Conservation (phyloP, 2,888 invertebrate genomes). For the Dysmachus trigonus region DNA sequence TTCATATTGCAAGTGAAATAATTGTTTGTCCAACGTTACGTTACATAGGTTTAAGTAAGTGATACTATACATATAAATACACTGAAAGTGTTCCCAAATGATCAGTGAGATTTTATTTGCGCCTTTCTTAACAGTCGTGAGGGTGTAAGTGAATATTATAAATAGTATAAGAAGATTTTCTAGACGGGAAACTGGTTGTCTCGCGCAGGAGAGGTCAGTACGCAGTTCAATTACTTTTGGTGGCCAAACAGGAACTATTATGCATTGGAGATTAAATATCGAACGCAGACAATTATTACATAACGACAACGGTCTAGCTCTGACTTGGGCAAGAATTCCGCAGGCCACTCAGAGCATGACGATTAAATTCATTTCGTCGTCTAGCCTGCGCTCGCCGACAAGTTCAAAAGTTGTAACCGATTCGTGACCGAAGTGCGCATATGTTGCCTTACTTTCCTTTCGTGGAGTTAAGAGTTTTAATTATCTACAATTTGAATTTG, state of each 20-base stretch:
- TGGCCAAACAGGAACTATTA: conserved; percentile 15
- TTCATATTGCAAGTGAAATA: neutral
- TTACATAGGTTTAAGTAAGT: conserved; percentile 36
- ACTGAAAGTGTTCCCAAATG: neutral
- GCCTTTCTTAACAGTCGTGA: neutral
- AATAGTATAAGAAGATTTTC: neutral
- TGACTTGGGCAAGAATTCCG: conserved; percentile 21
- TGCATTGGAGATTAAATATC: conserved; percentile 3
- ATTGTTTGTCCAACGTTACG: neutral
- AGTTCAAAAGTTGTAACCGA: conserved; percentile 15
- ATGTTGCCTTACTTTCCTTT: neutral
- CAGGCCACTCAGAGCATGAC: neutral
- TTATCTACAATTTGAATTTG: neutral
- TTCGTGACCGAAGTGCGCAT: neutral
- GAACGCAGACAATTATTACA: conserved; percentile 27
- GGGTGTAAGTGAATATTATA: neutral
- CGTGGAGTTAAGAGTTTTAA: neutral
- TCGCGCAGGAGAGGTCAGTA: neutral
- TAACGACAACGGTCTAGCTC: neutral
- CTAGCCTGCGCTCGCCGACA: neutral
- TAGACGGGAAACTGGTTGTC: neutral
- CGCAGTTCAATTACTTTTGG: conserved; percentile 20
- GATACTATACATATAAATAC: neutral
- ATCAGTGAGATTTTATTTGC: neutral
- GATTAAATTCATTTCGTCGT: conserved; percentile 4